These are phyloP conservation scores for Philotrypesis tridentata DNA, from an alignment of 1,140 invertebrate species.

Conservation along the genomic window DNA sequence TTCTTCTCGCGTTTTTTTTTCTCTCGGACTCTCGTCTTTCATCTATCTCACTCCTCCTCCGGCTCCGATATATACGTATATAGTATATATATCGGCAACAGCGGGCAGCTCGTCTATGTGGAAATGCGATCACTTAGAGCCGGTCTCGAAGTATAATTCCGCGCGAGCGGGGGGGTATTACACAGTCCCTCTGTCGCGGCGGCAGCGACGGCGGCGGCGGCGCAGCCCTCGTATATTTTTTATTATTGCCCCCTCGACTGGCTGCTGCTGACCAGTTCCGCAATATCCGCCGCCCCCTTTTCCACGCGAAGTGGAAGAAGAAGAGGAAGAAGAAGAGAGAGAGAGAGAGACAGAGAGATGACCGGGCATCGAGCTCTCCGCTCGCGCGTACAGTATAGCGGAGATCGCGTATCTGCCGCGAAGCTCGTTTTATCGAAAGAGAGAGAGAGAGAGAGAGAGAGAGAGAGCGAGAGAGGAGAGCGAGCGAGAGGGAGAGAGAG, in stretches of 20 bases:
- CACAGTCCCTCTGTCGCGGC: slow-evolving; percentile 49
- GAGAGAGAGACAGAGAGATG: background rate
- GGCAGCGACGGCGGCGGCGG: too few species aligned
- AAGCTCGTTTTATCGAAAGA: slow-evolving; percentile 69
- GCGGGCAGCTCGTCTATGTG: slow-evolving; percentile 71
- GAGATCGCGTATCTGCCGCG: slow-evolving; percentile 57
- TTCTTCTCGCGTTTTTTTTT: slow-evolving; percentile 45
- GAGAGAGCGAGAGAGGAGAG: background rate
- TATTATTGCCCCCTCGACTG: slow-evolving; percentile 64
- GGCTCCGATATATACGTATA: too few species aligned
- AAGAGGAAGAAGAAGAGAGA: background rate
- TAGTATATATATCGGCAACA: slow-evolving; percentile 60
- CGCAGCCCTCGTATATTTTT: slow-evolving; percentile 68
- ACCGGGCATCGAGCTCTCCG: slow-evolving; percentile 40
- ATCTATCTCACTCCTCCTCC: slow-evolving; percentile 24
- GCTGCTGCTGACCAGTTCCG: slow-evolving; percentile 61
- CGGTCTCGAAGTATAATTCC: slow-evolving; percentile 70
- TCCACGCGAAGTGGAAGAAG: background rate
- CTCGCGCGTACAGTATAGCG: background rate
- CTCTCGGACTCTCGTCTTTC: slow-evolving; percentile 56
- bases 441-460: slow-evolving; percentile 53
- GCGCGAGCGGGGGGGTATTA: slow-evolving; percentile 49
- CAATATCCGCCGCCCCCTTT: background rate
- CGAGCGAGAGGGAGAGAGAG: slow-evolving; percentile 52
- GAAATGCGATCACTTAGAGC: slow-evolving; percentile 73